Percentiles rank a stretch among this genome's conserved stretches.
Conservation (phyloP, 2,113 vertebrate species). For the Prinia subflava region DNA sequence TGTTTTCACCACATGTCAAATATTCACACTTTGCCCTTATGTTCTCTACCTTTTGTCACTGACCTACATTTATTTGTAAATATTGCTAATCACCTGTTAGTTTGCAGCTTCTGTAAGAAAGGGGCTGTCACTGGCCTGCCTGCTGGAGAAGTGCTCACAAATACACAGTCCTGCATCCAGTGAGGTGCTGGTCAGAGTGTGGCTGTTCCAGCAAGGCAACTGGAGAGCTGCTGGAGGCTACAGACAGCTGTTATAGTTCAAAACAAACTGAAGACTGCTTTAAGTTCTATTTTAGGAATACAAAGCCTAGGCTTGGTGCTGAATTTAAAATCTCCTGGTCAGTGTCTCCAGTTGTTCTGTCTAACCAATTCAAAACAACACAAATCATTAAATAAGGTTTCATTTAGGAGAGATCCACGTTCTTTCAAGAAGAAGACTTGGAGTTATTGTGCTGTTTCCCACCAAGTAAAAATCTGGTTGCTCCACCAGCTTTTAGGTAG, state of each 20-base stretch:
- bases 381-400: background rate
- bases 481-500: background rate
- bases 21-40: background rate
- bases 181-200: background rate
- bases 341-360: background rate
- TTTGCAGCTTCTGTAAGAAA: background rate
- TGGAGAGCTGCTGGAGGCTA: background rate
- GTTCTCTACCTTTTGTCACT: background rate
- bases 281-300: background rate
- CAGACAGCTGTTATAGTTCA: background rate
- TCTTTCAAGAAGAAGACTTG: background rate
- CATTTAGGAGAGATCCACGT: background rate
- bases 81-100: background rate
- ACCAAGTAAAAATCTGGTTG: background rate
- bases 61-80: background rate
- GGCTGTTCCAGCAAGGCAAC: background rate
- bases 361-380: background rate
- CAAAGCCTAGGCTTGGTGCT: background rate
- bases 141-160: background rate
- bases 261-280: background rate
- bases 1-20: background rate
- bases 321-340: background rate
- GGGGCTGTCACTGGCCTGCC: background rate
- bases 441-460: background rate
- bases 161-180: rapidly evolving